Base-by-base conservation (phyloP, 1,140 invertebrate species). In the Camponotus vicinus region DNA sequence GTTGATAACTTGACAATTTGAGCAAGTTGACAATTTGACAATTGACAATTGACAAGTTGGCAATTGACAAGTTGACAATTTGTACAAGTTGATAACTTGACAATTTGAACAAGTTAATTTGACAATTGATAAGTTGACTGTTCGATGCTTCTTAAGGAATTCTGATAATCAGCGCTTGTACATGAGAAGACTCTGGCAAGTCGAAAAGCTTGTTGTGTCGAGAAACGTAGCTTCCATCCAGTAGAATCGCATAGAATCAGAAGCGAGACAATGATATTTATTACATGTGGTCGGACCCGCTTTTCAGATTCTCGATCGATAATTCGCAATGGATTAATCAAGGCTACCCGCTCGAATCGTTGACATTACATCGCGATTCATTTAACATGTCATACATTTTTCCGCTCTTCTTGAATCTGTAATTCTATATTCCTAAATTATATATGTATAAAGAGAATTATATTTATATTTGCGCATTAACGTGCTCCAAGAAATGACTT, bases 201-300 rank as follows among this genome's bases (percentile, higher is more conserved):
- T 27, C 64, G 55, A 32, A 42, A 45, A 45, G n/a, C 45, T 82
- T 27, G 55, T 45, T 37, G 49, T 37, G 69, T 27, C 27, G 13
- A 49, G 18, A 49, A 83, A 75, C 40, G 55, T 4, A 15, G 45
- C 13, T 83, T 73, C 40, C 79, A 83, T 83, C 79, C 55, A 79
- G 1, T 1, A 27, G 27, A 27, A 27, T 27, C 27, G 61, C 27
- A 34, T 64, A 55, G 45, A 89, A 67, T 84, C 87, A 83, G 86
- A 82, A 92, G 91, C 91, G 91, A 88, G 86, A 88, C 92, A 85
- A 83, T 83, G 69, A 92, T 91, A 92, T 92, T 92, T 92, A 92
- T 90, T 90, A 82, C 90, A 75, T 77, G 34, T 59, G 55, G 64
- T 55, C 40, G 77, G 64, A 61, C 73, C 86, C 80, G 79, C 89